These are phyloP conservation scores for Procavia capensis DNA, from an alignment of 2,113 vertebrate genomes.

Conservation along the genomic window DNA sequence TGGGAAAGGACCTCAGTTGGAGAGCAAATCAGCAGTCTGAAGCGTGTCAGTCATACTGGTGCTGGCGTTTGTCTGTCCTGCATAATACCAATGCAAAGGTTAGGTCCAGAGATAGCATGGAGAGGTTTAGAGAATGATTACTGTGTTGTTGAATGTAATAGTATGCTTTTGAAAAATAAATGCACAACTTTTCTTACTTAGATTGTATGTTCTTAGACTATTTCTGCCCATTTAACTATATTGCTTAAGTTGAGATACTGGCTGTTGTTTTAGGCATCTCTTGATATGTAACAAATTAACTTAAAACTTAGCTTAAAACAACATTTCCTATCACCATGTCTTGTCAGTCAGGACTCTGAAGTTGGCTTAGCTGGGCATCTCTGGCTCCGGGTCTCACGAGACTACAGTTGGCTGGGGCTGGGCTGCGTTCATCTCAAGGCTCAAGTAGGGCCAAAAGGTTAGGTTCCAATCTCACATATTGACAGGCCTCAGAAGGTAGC, in stretches of 20 bases:
- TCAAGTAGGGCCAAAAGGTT: neutral
- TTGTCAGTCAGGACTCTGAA: neutral
- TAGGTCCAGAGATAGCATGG: neutral
- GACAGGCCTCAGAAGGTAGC: neutral
- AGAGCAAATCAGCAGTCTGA: neutral
- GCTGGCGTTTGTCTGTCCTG: neutral
- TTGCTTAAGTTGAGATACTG: neutral
- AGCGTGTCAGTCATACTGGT: neutral
- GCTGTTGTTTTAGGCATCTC: neutral
- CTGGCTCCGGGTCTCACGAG: neutral
- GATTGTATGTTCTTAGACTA: constrained; percentile 32
- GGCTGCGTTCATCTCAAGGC: neutral
- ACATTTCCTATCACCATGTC: neutral
- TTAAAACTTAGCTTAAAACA: neutral
- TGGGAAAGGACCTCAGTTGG: neutral
- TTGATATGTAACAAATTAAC: neutral
- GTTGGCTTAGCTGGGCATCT: neutral
- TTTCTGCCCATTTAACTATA: neutral
- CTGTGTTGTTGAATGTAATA: neutral
- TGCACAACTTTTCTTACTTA: neutral
- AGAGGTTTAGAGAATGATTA: neutral
- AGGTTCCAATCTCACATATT: neutral
- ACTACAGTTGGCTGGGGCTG: neutral
- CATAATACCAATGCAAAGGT: neutral
- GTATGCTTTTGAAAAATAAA: constrained; percentile 37